Conservation (phyloP, 2,113 vertebrate genomes). For the Centropristis striata region DNA sequence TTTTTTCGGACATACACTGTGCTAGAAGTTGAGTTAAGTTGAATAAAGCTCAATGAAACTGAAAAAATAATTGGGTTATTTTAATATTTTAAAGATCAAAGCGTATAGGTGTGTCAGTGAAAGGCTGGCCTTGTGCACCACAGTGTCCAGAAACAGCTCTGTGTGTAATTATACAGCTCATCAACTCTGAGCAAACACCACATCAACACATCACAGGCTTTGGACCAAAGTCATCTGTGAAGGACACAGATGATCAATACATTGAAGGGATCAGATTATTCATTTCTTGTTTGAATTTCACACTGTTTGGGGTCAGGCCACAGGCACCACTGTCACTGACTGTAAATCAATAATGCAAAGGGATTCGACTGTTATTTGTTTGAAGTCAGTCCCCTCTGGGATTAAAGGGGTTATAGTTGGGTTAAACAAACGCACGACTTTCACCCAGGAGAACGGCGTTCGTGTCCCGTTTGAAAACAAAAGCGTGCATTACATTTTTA, state of each 20-base stretch:
- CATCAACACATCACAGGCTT: constrained; percentile 57
- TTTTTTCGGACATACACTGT: not conserved
- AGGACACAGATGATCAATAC: constrained; percentile 68
- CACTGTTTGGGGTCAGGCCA: constrained; percentile 38
- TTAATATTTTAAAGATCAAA: constrained; percentile 22
- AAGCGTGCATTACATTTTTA: too few relatives aligned
- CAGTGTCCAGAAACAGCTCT: not conserved
- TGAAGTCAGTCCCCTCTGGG: constrained; percentile 34
- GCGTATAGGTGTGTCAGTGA: not conserved
- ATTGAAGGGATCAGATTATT: constrained; percentile 36
- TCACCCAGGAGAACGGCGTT: too few relatives aligned
- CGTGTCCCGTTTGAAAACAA: too few relatives aligned
- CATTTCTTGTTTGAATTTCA: constrained; percentile 47
- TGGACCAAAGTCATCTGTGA: constrained; percentile 47
- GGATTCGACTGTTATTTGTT: constrained; percentile 44
- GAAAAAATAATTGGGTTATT: constrained; percentile 6
- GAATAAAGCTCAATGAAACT: not conserved
- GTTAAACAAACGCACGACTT: too few relatives aligned
- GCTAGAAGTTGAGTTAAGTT: not conserved
- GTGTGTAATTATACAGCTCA: constrained; percentile 22
- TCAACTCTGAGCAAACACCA: constrained; percentile 31
- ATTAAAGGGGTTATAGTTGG: too few relatives aligned
- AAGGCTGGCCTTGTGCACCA: not conserved
- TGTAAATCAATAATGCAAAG: constrained; percentile 40
- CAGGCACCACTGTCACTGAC: constrained; percentile 20